A percentile compares a stretch with the other conserved stretches of the same genome.
Conservation (phyloP, 2,888 invertebrate species). For the Dryocosmus kuriphilus region DNA sequence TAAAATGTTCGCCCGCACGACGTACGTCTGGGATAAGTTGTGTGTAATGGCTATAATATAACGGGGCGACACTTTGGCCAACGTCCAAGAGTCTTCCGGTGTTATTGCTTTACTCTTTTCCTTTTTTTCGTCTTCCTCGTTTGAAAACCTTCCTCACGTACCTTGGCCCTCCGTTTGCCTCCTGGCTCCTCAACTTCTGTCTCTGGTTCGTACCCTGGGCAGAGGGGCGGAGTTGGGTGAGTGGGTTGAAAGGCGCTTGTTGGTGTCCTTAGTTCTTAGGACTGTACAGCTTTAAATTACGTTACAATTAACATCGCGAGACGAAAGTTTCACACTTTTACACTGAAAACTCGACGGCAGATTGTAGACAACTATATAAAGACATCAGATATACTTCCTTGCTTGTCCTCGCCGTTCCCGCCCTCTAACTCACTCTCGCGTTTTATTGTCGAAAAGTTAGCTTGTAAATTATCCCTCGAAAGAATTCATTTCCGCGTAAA, state of each 20-base stretch:
- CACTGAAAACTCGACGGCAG: slow-evolving; percentile 32
- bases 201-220: slow-evolving; percentile 14
- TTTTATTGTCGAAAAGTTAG: slow-evolving; percentile 62
- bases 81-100: slow-evolving; percentile 66
- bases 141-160: not conserved
- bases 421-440: slow-evolving; percentile 42
- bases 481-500: slow-evolving; percentile 59
- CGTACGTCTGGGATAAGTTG: slow-evolving; percentile 66
- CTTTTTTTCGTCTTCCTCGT: slow-evolving; percentile 41
- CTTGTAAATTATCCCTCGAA: slow-evolving; percentile 62
- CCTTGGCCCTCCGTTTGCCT: not conserved
- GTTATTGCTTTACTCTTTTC: slow-evolving; percentile 65
- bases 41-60: slow-evolving; percentile 70
- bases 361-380: not conserved
- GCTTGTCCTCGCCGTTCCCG: slow-evolving; percentile 37
- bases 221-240: not conserved
- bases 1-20: slow-evolving; percentile 65
- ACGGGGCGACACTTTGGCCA: slow-evolving; percentile 69
- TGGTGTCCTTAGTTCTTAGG: slow-evolving; percentile 58
- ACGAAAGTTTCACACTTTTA: slow-evolving; percentile 61
- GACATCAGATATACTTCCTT: slow-evolving; percentile 33
- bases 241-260: slow-evolving; percentile 16
- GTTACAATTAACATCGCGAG: slow-evolving; percentile 66
- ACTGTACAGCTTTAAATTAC: slow-evolving; percentile 65
- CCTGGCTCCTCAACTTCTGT: not conserved